Evolutionary conservation across 2,797 vertebrate genomes (phyloP).

Genomic region (Gambelia wislizenii): DNA sequence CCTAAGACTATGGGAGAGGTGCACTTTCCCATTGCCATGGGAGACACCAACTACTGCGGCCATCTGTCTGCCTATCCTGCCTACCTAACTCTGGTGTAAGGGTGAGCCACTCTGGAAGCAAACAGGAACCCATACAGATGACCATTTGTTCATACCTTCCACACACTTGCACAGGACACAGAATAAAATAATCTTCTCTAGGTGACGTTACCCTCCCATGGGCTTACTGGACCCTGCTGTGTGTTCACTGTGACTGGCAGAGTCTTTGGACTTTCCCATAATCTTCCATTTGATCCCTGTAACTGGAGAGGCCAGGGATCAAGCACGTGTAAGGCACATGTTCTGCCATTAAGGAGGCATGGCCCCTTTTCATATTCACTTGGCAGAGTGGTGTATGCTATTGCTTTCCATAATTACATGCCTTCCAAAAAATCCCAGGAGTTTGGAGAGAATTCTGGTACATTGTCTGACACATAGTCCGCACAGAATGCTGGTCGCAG

Average conservation of each 20-base stretch:
- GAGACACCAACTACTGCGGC: too few species aligned
- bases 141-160: neutral
- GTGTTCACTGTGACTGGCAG: neutral
- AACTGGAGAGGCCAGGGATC: neutral
- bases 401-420: neutral
- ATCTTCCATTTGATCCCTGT: neutral
- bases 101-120: neutral
- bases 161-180: neutral
- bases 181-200: neutral
- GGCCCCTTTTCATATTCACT: neutral
- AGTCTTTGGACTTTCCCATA: neutral
- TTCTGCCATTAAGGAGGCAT: neutral
- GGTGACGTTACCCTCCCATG: neutral
- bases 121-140: neutral
- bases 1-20: too few species aligned
- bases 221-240: neutral
- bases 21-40: too few species aligned
- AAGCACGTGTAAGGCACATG: neutral
- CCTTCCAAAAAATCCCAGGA: neutral
- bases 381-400: neutral
- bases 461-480: neutral
- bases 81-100: neutral
- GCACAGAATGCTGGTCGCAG: neutral
- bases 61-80: too few species aligned
- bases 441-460: neutral